phyloP scores from a whole-genome alignment of 2,888 invertebrate genomes.

The Timema cristinae region DNA sequence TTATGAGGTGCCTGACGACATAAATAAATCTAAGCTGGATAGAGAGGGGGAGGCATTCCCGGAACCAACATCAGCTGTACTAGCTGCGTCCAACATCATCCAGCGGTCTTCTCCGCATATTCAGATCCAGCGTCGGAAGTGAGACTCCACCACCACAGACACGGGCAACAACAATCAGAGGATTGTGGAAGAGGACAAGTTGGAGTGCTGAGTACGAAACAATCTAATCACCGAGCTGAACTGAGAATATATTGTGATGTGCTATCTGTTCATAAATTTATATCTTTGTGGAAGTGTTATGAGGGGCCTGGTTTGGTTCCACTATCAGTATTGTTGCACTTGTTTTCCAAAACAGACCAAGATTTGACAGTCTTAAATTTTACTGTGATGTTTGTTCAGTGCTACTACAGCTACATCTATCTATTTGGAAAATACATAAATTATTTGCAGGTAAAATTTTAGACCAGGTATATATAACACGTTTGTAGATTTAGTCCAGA shows the following conservation, averaged over 20 bases:
- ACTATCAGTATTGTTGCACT: slow-evolving; percentile 10
- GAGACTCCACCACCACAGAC: slow-evolving; percentile 78
- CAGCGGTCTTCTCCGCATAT: slow-evolving; percentile 71
- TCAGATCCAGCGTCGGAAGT: slow-evolving; percentile 68
- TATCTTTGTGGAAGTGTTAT: slow-evolving; percentile 15
- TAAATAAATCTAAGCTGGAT: slow-evolving; percentile 56
- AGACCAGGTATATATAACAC: no score
- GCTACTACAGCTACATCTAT: no score
- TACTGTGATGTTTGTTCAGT: no score
- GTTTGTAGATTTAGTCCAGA: no score
- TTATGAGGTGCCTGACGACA: slow-evolving; percentile 76
- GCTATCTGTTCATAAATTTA: neutral
- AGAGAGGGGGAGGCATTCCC: slow-evolving; percentile 39
- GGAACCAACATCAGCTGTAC: slow-evolving; percentile 65
- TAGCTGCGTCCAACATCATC: slow-evolving; percentile 76
- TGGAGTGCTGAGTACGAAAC: slow-evolving; percentile 42
- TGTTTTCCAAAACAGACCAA: neutral
- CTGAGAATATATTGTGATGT: slow-evolving; percentile 11
- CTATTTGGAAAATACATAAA: neutral
- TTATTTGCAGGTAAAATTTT: neutral
- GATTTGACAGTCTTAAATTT: no score
- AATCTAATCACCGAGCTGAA: neutral
- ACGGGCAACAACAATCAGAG: slow-evolving; percentile 89
- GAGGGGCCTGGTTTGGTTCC: neutral
- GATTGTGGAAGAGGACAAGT: slow-evolving; percentile 84